These are phyloP conservation scores for Holocentrus rufus DNA, from an alignment of 2,797 vertebrate species.

Conservation along the genomic window DNA sequence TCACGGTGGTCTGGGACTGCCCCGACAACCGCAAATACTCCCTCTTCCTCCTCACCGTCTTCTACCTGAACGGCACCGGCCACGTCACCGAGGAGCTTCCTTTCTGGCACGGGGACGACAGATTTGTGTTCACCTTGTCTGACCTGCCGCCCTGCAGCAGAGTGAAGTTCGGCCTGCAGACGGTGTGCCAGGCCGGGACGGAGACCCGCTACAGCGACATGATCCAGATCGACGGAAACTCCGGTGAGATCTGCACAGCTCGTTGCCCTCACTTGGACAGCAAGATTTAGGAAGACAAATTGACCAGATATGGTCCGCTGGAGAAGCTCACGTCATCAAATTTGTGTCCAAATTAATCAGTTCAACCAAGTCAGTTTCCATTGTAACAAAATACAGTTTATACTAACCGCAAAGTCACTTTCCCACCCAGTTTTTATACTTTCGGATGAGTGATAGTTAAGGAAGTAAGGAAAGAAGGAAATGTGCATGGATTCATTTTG, in stretches of 20 bases:
- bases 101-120: conserved; percentile 29
- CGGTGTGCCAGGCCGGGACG: conserved; percentile 66
- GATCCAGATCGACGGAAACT: conserved; percentile 67
- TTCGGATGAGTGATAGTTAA: too few species aligned
- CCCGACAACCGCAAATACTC: conserved; percentile 65
- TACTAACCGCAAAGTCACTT: too few species aligned
- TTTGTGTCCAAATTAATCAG: too few species aligned
- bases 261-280: too few species aligned
- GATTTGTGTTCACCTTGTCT: conserved; percentile 48
- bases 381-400: too few species aligned
- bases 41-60: conserved; percentile 67
- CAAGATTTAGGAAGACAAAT: too few species aligned
- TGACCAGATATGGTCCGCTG: too few species aligned
- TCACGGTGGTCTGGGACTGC: conserved; percentile 73
- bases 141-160: conserved; percentile 73
- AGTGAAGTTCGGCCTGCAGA: conserved; percentile 74
- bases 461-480: too few species aligned
- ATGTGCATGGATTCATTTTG: too few species aligned
- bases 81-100: conserved; percentile 46
- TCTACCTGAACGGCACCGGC: conserved; percentile 63
- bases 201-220: conserved; percentile 67
- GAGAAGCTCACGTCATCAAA: too few species aligned
- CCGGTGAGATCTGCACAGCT: conserved; percentile 51
- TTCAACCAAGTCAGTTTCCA: too few species aligned
- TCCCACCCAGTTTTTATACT: too few species aligned